A percentile compares a stretch with the other conserved stretches of the same genome.
These are phyloP conservation scores for Philereme vetulata DNA, from an alignment of 2,888 invertebrate species.

Conservation along the genomic window DNA sequence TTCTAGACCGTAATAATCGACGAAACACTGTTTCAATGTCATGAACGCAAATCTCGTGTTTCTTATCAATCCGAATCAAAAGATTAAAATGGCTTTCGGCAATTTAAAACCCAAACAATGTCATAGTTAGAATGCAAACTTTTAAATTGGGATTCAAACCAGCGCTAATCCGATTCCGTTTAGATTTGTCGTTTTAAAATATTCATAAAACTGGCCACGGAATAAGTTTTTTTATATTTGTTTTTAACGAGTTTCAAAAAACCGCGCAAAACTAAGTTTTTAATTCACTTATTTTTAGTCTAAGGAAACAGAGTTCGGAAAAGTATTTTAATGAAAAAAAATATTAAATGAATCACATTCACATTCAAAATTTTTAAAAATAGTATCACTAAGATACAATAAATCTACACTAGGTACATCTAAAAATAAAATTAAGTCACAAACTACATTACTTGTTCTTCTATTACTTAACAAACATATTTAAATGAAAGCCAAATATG, in stretches of 20 bases:
- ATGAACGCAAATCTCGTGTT: too few species aligned
- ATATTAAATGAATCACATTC: too few species aligned
- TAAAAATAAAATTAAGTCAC: too few species aligned
- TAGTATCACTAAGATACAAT: too few species aligned
- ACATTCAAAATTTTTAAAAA: too few species aligned
- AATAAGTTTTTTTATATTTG: slow-evolving; percentile 35
- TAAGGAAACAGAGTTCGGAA: not conserved
- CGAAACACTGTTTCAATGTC: too few species aligned
- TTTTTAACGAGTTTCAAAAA: slow-evolving; percentile 8
- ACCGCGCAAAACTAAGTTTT: slow-evolving; percentile 9
- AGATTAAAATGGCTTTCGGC: not conserved
- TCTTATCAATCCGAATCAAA: not conserved
- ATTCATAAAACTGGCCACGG: slow-evolving; percentile 40
- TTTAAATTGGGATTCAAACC: slow-evolving; percentile 10
- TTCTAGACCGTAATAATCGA: too few species aligned
- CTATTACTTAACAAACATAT: too few species aligned
- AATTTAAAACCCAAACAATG: not conserved
- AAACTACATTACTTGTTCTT: too few species aligned
- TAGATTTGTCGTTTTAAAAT: slow-evolving; percentile 40
- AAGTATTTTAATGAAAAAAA: too few species aligned
- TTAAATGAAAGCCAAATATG: too few species aligned
- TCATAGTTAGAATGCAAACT: not conserved
- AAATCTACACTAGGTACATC: too few species aligned
- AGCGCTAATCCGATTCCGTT: slow-evolving; percentile 29
- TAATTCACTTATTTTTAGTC: slow-evolving; percentile 1